phyloP scores from a whole-genome alignment of 2,797 vertebrate species.

The Bradypodion pumilum region DNA sequence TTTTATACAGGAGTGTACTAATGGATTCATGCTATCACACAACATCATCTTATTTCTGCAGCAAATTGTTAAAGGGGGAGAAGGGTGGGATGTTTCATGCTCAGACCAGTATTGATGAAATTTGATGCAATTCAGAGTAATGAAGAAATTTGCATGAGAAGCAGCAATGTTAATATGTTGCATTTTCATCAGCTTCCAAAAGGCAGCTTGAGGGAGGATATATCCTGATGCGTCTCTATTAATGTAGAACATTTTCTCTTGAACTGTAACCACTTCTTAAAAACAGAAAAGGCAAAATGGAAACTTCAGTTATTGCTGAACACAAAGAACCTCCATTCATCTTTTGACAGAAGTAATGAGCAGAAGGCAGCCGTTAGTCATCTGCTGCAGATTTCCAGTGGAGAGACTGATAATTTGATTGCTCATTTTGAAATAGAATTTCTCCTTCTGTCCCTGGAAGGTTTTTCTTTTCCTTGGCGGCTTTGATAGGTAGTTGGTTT shows the following conservation, averaged over 20 bases:
- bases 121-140: conserved; percentile 71
- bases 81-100: conserved; percentile 50
- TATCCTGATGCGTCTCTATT: conserved; percentile 70
- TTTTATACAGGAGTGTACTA: conserved; percentile 68
- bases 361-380: conserved; percentile 72
- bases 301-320: conserved; percentile 70
- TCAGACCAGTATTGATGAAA: conserved; percentile 65
- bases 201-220: conserved; percentile 65
- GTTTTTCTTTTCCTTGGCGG: conserved; percentile 64
- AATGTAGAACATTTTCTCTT: conserved; percentile 68
- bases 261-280: conserved; percentile 71
- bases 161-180: conserved; percentile 60
- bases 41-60: conserved; percentile 70
- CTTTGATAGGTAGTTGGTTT: conserved; percentile 59
- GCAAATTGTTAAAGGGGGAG: conserved; percentile 62
- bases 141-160: conserved; percentile 76
- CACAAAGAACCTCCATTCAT: conserved; percentile 67
- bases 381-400: conserved; percentile 67
- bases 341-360: conserved; percentile 71
- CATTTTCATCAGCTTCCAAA: conserved; percentile 67
- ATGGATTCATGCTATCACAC: conserved; percentile 56
- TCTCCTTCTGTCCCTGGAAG: conserved; percentile 60
- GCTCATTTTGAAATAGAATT: conserved; percentile 67
- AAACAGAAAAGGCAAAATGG: conserved; percentile 72
- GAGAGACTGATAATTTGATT: conserved; percentile 71